Conservation (phyloP, 2,888 invertebrate genomes). For the Pycnomerus fuliginosus region DNA sequence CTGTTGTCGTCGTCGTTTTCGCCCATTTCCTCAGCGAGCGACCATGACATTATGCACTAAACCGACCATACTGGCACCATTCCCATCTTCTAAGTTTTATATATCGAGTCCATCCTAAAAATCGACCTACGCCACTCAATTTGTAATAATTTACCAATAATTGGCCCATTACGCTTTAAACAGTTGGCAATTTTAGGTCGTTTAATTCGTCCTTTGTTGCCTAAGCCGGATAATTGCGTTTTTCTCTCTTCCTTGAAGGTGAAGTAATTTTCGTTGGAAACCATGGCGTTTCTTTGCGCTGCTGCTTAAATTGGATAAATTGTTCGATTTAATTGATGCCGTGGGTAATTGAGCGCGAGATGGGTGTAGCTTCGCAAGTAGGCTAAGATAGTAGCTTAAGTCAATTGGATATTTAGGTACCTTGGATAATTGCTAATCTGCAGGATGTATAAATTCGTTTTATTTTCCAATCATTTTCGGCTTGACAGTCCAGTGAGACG, state of each 20-base stretch:
- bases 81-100: slow-evolving; percentile 8
- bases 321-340: slow-evolving; percentile 20
- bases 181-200: slow-evolving; percentile 7
- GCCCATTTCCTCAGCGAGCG: slow-evolving; percentile 53
- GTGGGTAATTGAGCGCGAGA: slow-evolving; percentile 15
- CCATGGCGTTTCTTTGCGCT: too few relatives aligned
- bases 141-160: slow-evolving; percentile 31
- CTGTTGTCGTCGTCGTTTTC: slow-evolving; percentile 78
- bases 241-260: slow-evolving; percentile 2
- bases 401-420: too few relatives aligned
- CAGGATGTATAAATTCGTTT: too few relatives aligned
- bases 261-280: too few relatives aligned
- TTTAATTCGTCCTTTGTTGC: slow-evolving; percentile 16
- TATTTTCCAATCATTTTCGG: too few relatives aligned
- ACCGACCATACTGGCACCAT: slow-evolving; percentile 9
- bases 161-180: slow-evolving; percentile 24
- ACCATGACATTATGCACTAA: slow-evolving; percentile 40
- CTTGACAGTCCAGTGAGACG: too few relatives aligned
- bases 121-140: slow-evolving; percentile 23
- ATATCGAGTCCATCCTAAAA: slow-evolving; percentile 4
- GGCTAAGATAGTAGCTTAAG: too few relatives aligned
- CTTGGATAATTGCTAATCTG: too few relatives aligned
- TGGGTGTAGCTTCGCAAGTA: slow-evolving; percentile 14
- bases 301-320: slow-evolving; percentile 17
- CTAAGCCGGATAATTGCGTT: slow-evolving; percentile 12